Percentiles rank a stretch among this genome's conserved stretches.
Evolutionary conservation across 2,888 invertebrate species (phyloP).

Genomic region (Agelastica alni): DNA sequence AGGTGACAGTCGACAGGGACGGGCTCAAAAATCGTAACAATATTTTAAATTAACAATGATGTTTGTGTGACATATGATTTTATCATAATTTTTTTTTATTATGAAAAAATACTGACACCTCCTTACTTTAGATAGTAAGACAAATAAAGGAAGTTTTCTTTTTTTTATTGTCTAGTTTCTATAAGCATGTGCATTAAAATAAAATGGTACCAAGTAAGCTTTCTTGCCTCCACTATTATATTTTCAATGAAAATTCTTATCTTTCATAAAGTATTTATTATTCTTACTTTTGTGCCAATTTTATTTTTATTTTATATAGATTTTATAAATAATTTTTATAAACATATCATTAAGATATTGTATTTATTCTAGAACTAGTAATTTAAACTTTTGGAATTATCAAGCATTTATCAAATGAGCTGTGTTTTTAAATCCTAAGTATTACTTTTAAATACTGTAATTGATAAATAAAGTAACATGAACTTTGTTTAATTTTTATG

Average conservation of each 20-base stretch:
- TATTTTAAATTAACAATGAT: too few species aligned
- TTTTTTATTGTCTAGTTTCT: too few species aligned
- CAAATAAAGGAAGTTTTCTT: too few species aligned
- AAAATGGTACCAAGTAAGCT: too few species aligned
- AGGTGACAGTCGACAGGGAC: too few species aligned
- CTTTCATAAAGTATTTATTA: slow-evolving; percentile 16
- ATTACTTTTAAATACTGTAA: slow-evolving; percentile 29
- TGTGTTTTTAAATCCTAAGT: slow-evolving; percentile 35
- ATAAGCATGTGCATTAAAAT: too few species aligned
- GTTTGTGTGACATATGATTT: too few species aligned
- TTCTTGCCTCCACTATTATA: background rate
- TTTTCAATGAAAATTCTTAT: slow-evolving; percentile 19
- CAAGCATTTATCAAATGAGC: slow-evolving; percentile 30
- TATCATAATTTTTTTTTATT: too few species aligned
- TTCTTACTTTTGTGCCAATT: slow-evolving; percentile 30
- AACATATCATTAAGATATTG: slow-evolving; percentile 20
- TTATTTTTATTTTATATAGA: slow-evolving; percentile 22
- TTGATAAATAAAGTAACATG: slow-evolving; percentile 15
- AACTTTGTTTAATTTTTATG: slow-evolving; percentile 1
- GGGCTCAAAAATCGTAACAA: too few species aligned
- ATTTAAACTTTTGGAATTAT: slow-evolving; percentile 16
- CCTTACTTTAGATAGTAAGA: too few species aligned
- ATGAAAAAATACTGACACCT: too few species aligned
- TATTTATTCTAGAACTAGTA: slow-evolving; percentile 24
- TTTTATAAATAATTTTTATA: slow-evolving; percentile 19